phyloP scores from a whole-genome alignment of 2,797 vertebrate species.

The Esox lucius region DNA sequence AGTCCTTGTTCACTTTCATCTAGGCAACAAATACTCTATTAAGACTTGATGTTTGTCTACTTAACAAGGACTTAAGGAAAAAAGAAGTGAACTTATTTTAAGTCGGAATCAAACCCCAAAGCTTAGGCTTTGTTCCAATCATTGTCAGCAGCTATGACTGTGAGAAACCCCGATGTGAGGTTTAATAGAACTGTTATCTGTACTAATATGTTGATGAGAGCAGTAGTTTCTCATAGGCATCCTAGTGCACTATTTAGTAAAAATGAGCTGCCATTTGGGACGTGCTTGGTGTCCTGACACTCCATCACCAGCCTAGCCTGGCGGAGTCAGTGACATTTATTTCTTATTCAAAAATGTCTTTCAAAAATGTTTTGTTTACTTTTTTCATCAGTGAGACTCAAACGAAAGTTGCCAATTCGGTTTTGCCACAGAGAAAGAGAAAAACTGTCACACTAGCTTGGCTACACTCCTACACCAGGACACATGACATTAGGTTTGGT shows the following conservation, averaged over 20 bases:
- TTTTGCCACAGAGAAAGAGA: constrained; percentile 40
- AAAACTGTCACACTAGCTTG: constrained; percentile 42
- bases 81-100: no score
- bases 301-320: neutral
- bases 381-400: constrained; percentile 13
- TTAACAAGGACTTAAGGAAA: no score
- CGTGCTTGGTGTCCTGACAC: neutral
- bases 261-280: no score
- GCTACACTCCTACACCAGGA: constrained; percentile 46
- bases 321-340: constrained; percentile 1
- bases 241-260: neutral
- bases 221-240: neutral
- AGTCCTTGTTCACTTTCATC: constrained; percentile 28
- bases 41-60: no score
- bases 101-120: neutral
- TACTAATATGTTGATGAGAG: neutral
- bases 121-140: constrained; percentile 26
- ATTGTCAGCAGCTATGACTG: constrained; percentile 19
- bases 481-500: constrained; percentile 15
- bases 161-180: neutral
- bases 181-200: neutral
- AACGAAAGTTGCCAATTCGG: constrained; percentile 10
- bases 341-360: neutral
- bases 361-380: constrained; percentile 36
- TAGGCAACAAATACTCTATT: constrained; percentile 30